Percentiles rank a stretch among this genome's conserved stretches.
These are phyloP conservation scores for Catostomus latipinnis DNA, from an alignment of 2,797 vertebrate species.

Conservation along the genomic window DNA sequence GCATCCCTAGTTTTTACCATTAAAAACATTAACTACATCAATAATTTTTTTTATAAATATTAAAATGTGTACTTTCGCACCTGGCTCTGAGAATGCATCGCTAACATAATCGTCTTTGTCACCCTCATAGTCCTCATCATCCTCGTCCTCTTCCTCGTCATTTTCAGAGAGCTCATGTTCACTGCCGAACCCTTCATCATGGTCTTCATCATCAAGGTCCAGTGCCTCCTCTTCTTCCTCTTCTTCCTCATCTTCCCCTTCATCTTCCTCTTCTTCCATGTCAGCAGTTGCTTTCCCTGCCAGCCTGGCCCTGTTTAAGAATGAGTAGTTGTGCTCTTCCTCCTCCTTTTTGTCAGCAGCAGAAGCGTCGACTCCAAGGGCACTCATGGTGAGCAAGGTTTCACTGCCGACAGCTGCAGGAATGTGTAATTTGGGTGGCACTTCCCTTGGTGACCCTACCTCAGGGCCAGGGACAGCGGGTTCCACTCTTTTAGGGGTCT, in stretches of 20 bases:
- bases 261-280: constrained; percentile 83
- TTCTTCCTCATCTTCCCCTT: constrained; percentile 66
- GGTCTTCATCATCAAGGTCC: constrained; percentile 87
- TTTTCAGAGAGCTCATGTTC: constrained; percentile 98
- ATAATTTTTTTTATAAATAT: too few species aligned
- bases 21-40: too few species aligned
- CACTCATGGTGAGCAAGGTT: constrained; percentile 72
- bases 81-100: constrained; percentile 97
- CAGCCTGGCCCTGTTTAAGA: constrained; percentile 87
- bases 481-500: constrained; percentile 61
- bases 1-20: not conserved
- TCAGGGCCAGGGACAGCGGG: constrained; percentile 54
- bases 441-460: constrained; percentile 55
- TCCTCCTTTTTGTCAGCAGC: constrained; percentile 93
- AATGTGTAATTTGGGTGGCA: constrained; percentile 80
- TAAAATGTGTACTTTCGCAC: constrained; percentile 64
- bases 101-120: constrained; percentile 90
- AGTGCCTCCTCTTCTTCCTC: constrained; percentile 80
- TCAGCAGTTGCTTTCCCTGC: constrained; percentile 78
- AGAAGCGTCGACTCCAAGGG: constrained; percentile 76
- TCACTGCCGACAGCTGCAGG: constrained; percentile 70
- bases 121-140: constrained; percentile 81
- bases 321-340: constrained; percentile 99
- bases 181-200: constrained; percentile 97
- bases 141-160: constrained; percentile 88